These are phyloP conservation scores for Idaea dimidiata DNA, from an alignment of 2,888 invertebrate species.

Conservation along the genomic window DNA sequence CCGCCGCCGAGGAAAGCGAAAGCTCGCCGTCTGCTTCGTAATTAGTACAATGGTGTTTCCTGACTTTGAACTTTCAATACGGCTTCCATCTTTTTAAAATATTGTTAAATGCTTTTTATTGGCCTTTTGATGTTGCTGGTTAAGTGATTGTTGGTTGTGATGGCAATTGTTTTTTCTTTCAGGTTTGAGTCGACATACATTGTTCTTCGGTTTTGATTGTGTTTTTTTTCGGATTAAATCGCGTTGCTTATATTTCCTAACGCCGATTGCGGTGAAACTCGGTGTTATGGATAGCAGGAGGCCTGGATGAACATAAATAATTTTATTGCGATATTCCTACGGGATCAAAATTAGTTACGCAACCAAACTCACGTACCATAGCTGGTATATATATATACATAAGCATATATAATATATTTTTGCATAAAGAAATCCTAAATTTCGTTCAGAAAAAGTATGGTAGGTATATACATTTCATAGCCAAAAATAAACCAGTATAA, in stretches of 20 bases:
- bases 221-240: no score
- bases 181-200: background rate
- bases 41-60: conserved; percentile 80
- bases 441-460: background rate
- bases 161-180: background rate
- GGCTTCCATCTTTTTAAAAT: conserved; percentile 60
- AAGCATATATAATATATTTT: background rate
- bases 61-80: conserved; percentile 78
- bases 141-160: background rate
- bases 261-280: no score
- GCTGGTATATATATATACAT: no score
- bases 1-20: conserved; percentile 75
- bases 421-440: background rate
- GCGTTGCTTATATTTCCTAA: no score
- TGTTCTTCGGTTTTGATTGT: background rate
- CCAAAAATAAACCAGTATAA: background rate
- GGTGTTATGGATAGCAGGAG: no score
- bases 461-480: background rate
- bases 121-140: background rate
- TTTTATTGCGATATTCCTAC: no score
- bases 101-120: background rate
- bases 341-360: no score
- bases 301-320: no score
- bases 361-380: no score
- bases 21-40: conserved; percentile 80